Base-by-base conservation (phyloP, 2,797 vertebrate genomes). In the Gouania willdenowi region DNA sequence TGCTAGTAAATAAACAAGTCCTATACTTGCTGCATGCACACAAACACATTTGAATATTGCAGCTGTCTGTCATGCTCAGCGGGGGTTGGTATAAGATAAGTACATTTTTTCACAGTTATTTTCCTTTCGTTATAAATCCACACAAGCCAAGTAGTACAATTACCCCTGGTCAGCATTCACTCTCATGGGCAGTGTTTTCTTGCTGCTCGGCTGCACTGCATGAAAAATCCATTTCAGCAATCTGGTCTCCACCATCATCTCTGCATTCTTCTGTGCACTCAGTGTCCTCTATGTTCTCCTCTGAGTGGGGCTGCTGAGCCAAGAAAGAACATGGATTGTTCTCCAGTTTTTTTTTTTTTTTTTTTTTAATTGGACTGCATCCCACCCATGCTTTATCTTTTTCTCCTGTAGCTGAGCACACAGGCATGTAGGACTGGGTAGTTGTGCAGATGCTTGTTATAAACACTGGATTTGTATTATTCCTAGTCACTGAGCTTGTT, bases 351-450 rank as follows among this genome's bases (percentile, higher is more conserved):
- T n/a, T n/a, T n/a, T n/a, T 45, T 24, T 49, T 32, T 30, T 39
- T 26, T 16, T 5, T 55, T 66, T 58, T 79, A 77, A 74, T 77
- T 81, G 54, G 54, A 51, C 44, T 32, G 34, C 39, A 30, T 57
- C 44, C 40, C 26, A 21, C 54, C n/a, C n/a, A n/a, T 39, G 47
- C 37, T 65, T 26, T 36, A 34, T 49, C 42, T 59, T 5, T 2
- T 6, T 27, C 4, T 55, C 35, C 38, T 35, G 24, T n/a, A 33
- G 38, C 41, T 34, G 14, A 40, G 12, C 26, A 35, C 4, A 10
- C 33, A 26, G 30, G 24, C 23, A 16, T 3, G 4, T 20, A 33
- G 15, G n/a, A 8, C 2, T 22, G 22, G 5, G 14, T 22, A n/a
- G n/a, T n/a, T n/a, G n/a, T n/a, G n/a, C n/a, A n/a, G n/a, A n/a